Conservation (phyloP, 2,113 vertebrate genomes). For the Trochalopteron elliotii region DNA sequence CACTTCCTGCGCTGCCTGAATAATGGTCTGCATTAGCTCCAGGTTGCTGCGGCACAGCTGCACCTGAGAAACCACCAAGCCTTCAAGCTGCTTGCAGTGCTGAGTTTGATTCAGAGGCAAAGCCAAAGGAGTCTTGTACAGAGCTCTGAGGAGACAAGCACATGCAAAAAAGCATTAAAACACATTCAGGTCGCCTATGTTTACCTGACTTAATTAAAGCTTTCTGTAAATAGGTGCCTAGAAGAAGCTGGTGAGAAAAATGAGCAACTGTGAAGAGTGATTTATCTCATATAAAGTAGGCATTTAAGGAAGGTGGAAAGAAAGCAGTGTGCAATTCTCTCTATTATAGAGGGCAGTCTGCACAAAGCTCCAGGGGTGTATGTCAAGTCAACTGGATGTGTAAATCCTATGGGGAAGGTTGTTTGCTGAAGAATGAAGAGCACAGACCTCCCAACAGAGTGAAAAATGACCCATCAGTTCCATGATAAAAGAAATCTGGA, state of each 20-base stretch:
- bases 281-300: background rate
- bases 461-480: constrained; percentile 25
- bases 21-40: constrained; percentile 95
- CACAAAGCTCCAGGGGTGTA: background rate
- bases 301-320: background rate
- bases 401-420: background rate
- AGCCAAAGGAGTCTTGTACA: constrained; percentile 83
- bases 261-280: background rate
- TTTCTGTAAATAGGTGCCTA: background rate
- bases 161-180: background rate
- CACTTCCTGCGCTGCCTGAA: constrained; percentile 89
- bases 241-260: background rate
- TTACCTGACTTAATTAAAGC: background rate
- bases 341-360: background rate
- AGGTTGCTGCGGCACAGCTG: constrained; percentile 96
- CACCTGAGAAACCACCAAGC: constrained; percentile 92
- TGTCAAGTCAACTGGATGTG: background rate
- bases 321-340: background rate
- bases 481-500: background rate
- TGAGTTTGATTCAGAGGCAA: constrained; percentile 93
- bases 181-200: too few species aligned
- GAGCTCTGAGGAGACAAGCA: constrained; percentile 75
- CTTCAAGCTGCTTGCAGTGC: constrained; percentile 93
- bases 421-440: background rate
- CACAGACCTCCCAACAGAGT: background rate